Evolutionary conservation across 1,140 invertebrate species (phyloP), one percentile per base, ranked within the genome.

Genomic region (Palaemon carinicauda): DNA sequence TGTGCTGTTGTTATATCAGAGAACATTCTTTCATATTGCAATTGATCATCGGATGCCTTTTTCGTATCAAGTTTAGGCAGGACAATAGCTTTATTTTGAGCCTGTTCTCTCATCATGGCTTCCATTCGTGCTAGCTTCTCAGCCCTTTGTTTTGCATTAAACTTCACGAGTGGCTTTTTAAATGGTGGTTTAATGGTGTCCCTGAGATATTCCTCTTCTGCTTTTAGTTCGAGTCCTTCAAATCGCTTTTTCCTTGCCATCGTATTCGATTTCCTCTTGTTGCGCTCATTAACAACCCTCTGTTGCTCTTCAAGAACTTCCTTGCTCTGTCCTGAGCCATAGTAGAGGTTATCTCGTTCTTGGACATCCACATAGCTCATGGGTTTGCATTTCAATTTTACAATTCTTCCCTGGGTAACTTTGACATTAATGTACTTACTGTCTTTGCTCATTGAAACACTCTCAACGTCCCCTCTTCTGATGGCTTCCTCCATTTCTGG

Each of bases 401-500:
- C 73, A 41, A 89, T 81, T 41, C 88, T 82, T 24, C 88, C 88
- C 15, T 84, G 79, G 90, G 94, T 95, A 89, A 95, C 92, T 91
- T 95, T 94, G 3, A 96, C 92, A 12, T 96, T 91, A 29, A 96
- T 93, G 65, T 94, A 95, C 90, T 96, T 95, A 83, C 94, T 94
- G 90, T 95, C 94, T 89, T 95, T 94, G 1, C 95, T 95, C 12
- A 96, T 91, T 93, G 96, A 94, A 0, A 96, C 94, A 89, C 95
- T 95, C 74, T 94, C 93, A 10, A 96, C 94, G 89, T 96, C 95
- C 29, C 95, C 95, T 90, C 95, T 94, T 21, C 94, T 91, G 31
- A 96, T 94, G 19, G 95, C 95, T 1, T 94, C 93, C 91, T 96
- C 96, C 85, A 96, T 92, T 80, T 93, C 92, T 15, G 95, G 94